Evolutionary conservation across 2,797 vertebrate species (phyloP), one percentile per base, ranked within the genome.

Genomic region (Acanthopagrus latus): DNA sequence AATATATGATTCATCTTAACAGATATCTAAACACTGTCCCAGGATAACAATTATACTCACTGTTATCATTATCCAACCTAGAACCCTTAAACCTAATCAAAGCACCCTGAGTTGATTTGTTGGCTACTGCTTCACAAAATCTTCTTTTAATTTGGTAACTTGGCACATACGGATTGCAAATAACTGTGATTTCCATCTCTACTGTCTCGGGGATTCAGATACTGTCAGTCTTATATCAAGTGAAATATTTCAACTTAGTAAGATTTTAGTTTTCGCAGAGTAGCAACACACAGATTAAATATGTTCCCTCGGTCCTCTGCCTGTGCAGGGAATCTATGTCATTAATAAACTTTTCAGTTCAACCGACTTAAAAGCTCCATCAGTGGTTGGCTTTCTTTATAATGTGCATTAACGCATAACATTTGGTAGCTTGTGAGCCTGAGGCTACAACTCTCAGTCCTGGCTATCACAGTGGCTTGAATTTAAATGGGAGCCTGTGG

Each of bases 371-470:
- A 29, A 17, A 14, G 25, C 60, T 66, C 4, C 70, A 13, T 44
- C 14, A 23, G 38, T 23, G 14, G 6, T 59, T 64, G 38, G 38
- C 70, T 20, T 16, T 27, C 3, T 55, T 16, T 55, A 17, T n/a
- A 11, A 12, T 18, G 38, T 60, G 38, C 21, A 58, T 73, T 66
- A 7, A 33, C 51, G 16, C 11, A 62, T 47, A 55, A 25, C 2
- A 56, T 67, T 67, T 63, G 7, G 47, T 44, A 25, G 56, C 66
- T 63, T 8, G 2, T 41, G 57, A 47, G 66, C 73, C 50, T 20
- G 25, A 67, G 66, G 25, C 23, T 70, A 44, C 20, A 56, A 69
- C 29, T 54, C 10, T 48, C 41, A 68, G 47, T 68, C 41, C 27
- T 33, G 21, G 23, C 50, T 51, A 44, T 69, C 1, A 60, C 6